Evolutionary conservation across 2,888 invertebrate species (phyloP).

Genomic region (Ischnus inquisitorius): DNA sequence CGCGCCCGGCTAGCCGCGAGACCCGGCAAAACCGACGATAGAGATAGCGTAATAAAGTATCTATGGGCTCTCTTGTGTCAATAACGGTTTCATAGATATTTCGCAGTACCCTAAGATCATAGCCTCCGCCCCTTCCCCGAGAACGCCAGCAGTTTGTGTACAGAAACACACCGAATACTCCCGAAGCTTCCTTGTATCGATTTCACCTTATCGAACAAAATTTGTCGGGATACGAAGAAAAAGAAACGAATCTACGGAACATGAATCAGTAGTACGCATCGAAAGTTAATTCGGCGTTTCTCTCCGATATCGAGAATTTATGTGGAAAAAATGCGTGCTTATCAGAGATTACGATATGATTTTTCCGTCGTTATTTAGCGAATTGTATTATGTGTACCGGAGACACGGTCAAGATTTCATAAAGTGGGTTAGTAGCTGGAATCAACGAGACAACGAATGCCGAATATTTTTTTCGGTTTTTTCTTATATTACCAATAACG

Average conservation of each 20-base stretch:
- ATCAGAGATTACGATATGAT: background rate
- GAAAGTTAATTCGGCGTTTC: background rate
- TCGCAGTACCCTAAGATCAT: conserved; percentile 17
- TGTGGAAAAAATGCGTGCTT: background rate
- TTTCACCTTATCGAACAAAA: conserved; percentile 51
- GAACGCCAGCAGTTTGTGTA: conserved; percentile 1
- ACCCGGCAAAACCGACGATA: conserved; percentile 5
- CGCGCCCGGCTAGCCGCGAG: conserved; percentile 17
- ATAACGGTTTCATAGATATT: conserved; percentile 48
- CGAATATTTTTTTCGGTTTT: background rate
- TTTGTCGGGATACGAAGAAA: conserved; percentile 4
- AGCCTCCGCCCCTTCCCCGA: background rate
- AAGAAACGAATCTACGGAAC: background rate
- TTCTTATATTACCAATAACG: conserved; percentile 24
- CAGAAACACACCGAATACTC: conserved; percentile 12
- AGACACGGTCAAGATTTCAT: background rate
- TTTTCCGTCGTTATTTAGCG: background rate
- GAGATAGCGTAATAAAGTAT: conserved; percentile 53
- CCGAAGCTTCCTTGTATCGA: conserved; percentile 51
- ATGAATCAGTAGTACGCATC: background rate
- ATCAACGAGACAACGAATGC: too few species aligned
- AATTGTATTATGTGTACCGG: background rate
- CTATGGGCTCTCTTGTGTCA: conserved; percentile 53
- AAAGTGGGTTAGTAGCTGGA: background rate
- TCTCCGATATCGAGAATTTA: background rate